Conservation (phyloP, 2,113 vertebrate species). For the Ictidomys tridecemlineatus region DNA sequence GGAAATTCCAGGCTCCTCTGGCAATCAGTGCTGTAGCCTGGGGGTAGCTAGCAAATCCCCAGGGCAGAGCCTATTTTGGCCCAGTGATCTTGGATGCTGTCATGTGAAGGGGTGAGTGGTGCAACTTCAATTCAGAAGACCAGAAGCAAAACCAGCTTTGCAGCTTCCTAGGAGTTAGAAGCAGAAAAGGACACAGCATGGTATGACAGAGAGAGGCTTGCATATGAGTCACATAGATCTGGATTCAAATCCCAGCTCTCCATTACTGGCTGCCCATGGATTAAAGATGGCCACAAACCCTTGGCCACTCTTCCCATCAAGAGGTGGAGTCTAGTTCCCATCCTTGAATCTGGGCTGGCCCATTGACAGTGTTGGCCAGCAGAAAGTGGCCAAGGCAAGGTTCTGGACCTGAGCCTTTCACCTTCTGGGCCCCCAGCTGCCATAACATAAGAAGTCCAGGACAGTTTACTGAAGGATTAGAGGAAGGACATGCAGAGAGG, state of each 20-base stretch:
- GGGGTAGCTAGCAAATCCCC: background rate
- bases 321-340: background rate
- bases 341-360: background rate
- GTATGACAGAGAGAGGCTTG: background rate
- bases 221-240: background rate
- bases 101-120: background rate
- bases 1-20: slow-evolving; percentile 5
- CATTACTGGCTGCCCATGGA: background rate
- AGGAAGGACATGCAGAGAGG: background rate
- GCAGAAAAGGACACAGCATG: background rate
- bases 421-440: too few species aligned
- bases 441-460: background rate
- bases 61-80: background rate
- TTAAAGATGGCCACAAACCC: background rate
- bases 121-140: background rate
- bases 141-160: background rate
- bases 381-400: background rate
- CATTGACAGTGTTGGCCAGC: background rate
- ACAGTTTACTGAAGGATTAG: background rate
- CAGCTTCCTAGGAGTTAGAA: background rate
- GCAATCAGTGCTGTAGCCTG: background rate
- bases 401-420: background rate
- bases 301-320: background rate
- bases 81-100: background rate
- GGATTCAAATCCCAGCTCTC: background rate